These are phyloP conservation scores for Phyllopteryx taeniolatus DNA, from an alignment of 2,113 vertebrate genomes.

Conservation along the genomic window DNA sequence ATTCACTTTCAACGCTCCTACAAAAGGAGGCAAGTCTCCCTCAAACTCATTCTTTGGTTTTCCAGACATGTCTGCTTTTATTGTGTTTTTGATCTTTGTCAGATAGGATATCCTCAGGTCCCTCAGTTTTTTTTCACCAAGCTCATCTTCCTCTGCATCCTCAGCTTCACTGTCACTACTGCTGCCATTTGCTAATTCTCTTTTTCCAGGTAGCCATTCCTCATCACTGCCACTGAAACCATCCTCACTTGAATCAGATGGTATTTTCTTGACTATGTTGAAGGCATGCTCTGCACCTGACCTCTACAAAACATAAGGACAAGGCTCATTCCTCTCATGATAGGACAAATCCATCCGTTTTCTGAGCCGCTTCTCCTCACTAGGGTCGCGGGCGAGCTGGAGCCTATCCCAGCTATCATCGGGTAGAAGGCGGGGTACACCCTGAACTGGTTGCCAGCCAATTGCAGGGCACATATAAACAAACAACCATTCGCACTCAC, in stretches of 20 bases:
- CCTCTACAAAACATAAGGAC: neutral
- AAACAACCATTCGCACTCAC: too few relatives aligned
- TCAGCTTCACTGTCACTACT: neutral
- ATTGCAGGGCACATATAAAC: too few relatives aligned
- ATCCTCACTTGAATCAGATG: neutral
- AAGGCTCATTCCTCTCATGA: neutral
- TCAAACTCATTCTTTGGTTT: slow-evolving; percentile 1
- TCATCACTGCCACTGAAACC: neutral
- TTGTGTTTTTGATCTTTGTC: neutral
- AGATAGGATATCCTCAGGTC: neutral
- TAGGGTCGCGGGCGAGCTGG: too few relatives aligned
- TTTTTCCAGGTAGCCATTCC: neutral
- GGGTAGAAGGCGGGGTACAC: too few relatives aligned
- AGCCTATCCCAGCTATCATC: too few relatives aligned
- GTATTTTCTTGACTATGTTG: neutral
- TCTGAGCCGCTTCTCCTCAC: too few relatives aligned
- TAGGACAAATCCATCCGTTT: too few relatives aligned
- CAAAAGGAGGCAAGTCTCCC: neutral
- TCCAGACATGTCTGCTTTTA: slow-evolving; percentile 1
- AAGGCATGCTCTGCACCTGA: neutral
- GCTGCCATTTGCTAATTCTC: neutral
- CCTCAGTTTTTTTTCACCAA: neutral
- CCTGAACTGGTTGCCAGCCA: too few relatives aligned
- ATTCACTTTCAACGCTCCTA: too few relatives aligned
- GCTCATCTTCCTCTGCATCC: neutral